phyloP scores from a whole-genome alignment of 2,888 invertebrate genomes.

The Nasonovia ribisnigri region DNA sequence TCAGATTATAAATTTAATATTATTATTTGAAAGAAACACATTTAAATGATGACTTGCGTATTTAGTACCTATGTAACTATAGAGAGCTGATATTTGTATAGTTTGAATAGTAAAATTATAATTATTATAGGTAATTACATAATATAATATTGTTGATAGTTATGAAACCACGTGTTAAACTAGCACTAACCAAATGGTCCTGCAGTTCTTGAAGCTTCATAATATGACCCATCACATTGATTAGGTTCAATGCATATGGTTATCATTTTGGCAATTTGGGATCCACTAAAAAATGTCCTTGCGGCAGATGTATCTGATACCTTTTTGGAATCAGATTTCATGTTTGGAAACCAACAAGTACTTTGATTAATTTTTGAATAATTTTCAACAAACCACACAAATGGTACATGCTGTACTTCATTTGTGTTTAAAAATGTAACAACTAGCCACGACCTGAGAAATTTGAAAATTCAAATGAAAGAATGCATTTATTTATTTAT shows the following conservation, averaged over 20 bases:
- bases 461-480: background rate
- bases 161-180: background rate
- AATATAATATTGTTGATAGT: background rate
- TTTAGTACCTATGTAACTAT: background rate
- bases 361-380: background rate
- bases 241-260: background rate
- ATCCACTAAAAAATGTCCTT: background rate
- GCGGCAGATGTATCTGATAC: background rate
- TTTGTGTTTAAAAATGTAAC: background rate
- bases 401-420: constrained; percentile 12
- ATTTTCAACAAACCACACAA: background rate
- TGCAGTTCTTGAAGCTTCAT: constrained; percentile 5
- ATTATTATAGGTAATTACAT: background rate
- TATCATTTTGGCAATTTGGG: constrained; percentile 1
- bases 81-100: background rate
- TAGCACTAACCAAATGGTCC: background rate
- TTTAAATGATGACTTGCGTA: background rate
- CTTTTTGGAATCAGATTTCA: constrained; percentile 2
- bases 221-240: background rate
- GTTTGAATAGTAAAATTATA: background rate
- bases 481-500: background rate
- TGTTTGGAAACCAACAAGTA: constrained; percentile 6
- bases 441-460: background rate
- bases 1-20: background rate
- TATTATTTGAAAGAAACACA: background rate